Evolutionary conservation across 2,797 vertebrate genomes (phyloP).

Genomic region (Sorex maritimensis): DNA sequence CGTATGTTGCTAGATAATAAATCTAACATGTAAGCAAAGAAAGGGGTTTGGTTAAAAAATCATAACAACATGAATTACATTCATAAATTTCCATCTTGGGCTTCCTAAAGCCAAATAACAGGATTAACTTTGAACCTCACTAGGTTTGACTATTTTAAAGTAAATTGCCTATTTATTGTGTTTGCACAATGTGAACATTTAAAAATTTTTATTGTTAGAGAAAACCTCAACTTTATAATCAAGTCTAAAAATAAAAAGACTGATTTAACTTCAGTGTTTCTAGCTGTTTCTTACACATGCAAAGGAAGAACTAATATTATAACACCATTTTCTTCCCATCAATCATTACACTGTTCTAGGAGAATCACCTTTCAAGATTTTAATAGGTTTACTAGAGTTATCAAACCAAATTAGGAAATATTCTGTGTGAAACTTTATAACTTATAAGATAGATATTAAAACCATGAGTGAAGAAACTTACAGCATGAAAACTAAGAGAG

Average conservation of each 20-base stretch:
- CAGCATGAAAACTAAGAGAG: conserved; percentile 13
- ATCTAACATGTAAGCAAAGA: conserved; percentile 25
- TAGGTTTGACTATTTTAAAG: conserved; percentile 45
- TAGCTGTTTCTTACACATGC: conserved; percentile 70
- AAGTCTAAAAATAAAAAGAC: conserved; percentile 74
- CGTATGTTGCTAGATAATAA: background rate
- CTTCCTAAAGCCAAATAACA: conserved; percentile 37
- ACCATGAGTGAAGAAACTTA: conserved; percentile 49
- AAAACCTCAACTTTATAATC: conserved; percentile 55
- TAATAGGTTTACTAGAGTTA: conserved; percentile 72
- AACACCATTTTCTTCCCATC: conserved; percentile 75
- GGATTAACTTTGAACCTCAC: background rate
- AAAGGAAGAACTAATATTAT: conserved; percentile 75
- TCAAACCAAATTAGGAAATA: conserved; percentile 83
- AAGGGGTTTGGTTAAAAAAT: too few relatives aligned
- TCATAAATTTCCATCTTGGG: background rate
- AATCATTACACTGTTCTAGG: conserved; percentile 74
- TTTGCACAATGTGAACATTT: too few relatives aligned
- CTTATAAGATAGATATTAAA: conserved; percentile 62
- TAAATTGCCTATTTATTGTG: background rate
- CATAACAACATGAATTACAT: background rate
- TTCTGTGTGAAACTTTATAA: conserved; percentile 50
- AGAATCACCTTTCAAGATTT: conserved; percentile 75
- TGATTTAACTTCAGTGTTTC: conserved; percentile 68
- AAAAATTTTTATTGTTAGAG: conserved; percentile 41